Conservation (phyloP, 2,797 vertebrate species). For the Podarcis siculus region DNA sequence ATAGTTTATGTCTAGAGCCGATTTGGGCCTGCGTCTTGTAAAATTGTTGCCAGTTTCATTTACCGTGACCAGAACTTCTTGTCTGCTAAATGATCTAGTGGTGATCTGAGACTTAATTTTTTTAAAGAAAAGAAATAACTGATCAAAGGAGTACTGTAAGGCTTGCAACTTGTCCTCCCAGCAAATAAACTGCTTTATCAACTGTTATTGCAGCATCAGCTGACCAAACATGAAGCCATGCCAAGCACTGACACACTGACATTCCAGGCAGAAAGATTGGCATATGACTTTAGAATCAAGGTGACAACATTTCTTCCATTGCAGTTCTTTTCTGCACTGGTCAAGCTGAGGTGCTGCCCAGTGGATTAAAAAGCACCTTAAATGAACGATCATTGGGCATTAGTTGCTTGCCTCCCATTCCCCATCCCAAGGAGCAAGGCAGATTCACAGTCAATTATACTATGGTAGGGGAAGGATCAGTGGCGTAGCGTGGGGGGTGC, state of each 20-base stretch:
- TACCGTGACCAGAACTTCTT: not conserved
- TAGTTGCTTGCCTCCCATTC: not conserved
- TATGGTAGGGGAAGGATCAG: not conserved
- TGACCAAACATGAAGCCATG: not conserved
- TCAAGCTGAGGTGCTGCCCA: not conserved
- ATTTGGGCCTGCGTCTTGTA: slow-evolving; percentile 14
- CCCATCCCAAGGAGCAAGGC: not conserved
- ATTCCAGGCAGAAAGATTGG: not conserved
- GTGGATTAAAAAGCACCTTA: not conserved
- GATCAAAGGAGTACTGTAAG: slow-evolving; percentile 5
- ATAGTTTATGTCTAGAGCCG: slow-evolving; percentile 35
- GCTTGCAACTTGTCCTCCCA: not conserved
- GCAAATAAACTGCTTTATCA: not conserved
- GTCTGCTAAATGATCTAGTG: slow-evolving; percentile 21
- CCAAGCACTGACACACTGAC: not conserved
- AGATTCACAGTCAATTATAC: not conserved
- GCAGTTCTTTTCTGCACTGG: not conserved
- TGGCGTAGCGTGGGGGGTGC: no score
- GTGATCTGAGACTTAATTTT: not conserved
- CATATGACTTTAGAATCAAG: not conserved
- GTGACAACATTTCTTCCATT: not conserved
- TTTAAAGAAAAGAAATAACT: not conserved
- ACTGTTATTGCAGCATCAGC: not conserved
- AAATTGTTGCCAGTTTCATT: not conserved
- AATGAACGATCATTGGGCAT: not conserved